Conservation (phyloP, 2,113 vertebrate species). For the Tachysurus vachellii region DNA sequence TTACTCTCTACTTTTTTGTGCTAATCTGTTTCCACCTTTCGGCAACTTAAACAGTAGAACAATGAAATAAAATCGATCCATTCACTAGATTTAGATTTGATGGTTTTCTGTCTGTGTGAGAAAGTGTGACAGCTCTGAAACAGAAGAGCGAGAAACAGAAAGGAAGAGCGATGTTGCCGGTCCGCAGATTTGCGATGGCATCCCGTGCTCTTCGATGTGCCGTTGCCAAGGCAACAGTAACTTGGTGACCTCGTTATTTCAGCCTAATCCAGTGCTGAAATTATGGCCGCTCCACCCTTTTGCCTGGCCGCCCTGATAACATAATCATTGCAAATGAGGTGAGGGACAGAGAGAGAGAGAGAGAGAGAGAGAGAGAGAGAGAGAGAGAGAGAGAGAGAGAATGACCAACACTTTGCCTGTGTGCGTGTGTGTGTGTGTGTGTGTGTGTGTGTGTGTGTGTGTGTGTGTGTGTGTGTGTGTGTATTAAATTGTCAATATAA, state of each 20-base stretch:
- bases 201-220: constrained; percentile 99
- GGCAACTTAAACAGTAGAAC: background rate
- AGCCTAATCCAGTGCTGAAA: constrained; percentile 99
- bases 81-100: constrained; percentile 24
- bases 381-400: constrained; percentile 16
- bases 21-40: background rate
- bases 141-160: constrained; percentile 43
- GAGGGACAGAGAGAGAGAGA: constrained; percentile 69
- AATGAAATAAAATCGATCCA: background rate
- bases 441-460: background rate
- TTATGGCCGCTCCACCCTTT: constrained; percentile 99
- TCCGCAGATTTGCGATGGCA: constrained; percentile 81
- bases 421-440: background rate
- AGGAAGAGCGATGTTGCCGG: constrained; percentile 61
- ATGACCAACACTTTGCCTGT: background rate
- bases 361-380: constrained; percentile 7
- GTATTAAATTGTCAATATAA: no score
- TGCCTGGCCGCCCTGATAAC: constrained; percentile 99
- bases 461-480: no score
- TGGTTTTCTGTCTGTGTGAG: background rate
- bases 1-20: background rate
- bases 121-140: constrained; percentile 43
- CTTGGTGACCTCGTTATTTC: constrained; percentile 99
- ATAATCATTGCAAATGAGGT: constrained; percentile 99
- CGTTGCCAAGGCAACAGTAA: constrained; percentile 98